Evolutionary conservation across 2,797 vertebrate genomes (phyloP).

Genomic region (Acanthornis magna): DNA sequence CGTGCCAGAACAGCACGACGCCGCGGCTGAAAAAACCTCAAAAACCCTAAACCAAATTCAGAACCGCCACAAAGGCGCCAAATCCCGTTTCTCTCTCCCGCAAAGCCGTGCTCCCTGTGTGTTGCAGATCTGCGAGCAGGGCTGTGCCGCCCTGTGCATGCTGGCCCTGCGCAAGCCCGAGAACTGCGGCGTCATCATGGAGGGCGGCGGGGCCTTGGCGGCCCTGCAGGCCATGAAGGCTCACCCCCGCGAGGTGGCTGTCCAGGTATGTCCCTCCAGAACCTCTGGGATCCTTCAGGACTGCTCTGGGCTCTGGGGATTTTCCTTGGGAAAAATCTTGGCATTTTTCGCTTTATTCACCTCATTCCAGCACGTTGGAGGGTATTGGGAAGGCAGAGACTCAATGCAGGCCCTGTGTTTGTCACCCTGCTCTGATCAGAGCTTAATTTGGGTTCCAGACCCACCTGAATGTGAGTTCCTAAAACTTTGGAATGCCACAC

Average conservation of each 20-base stretch:
- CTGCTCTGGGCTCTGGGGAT: neutral
- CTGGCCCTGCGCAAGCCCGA: constrained; percentile 91
- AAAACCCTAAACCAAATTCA: rapidly evolving
- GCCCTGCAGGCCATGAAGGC: constrained; percentile 90
- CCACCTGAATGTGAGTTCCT: neutral
- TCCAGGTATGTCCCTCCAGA: constrained; percentile 81
- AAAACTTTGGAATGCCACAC: rapidly evolving
- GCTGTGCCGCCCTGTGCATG: constrained; percentile 87
- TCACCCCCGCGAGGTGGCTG: constrained; percentile 76
- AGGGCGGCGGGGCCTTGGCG: constrained; percentile 84
- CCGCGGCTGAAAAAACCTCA: no score
- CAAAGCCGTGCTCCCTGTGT: neutral
- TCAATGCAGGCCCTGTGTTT: rapidly evolving
- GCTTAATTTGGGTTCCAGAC: neutral
- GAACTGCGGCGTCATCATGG: constrained; percentile 90
- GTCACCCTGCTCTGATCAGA: neutral
- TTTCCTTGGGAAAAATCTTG: rapidly evolving
- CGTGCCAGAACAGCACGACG: rapidly evolving
- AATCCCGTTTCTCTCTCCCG: rapidly evolving
- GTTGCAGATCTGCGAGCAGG: constrained; percentile 90
- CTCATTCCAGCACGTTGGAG: rapidly evolving
- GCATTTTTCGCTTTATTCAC: neutral
- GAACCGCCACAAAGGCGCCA: rapidly evolving
- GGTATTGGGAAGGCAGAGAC: neutral
- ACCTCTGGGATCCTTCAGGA: rapidly evolving